Evolutionary conservation across 2,113 vertebrate species (phyloP).

Genomic region (Haplotaxodon microlepis): DNA sequence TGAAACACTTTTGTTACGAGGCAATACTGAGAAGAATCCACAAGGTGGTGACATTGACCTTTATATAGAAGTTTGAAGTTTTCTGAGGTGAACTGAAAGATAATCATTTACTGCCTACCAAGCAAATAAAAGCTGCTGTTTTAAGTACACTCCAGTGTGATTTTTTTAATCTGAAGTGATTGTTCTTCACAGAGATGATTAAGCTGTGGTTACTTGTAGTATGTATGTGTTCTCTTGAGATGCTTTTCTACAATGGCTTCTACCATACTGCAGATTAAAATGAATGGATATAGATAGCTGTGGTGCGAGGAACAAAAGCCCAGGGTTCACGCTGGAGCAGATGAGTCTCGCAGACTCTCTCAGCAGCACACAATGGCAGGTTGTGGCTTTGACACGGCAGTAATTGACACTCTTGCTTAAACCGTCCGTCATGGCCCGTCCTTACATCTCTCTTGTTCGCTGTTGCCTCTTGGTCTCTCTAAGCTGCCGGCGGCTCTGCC

Average conservation of each 20-base stretch:
- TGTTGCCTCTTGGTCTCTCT: conserved; percentile 1
- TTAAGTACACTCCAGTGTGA: not conserved
- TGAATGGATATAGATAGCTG: not conserved
- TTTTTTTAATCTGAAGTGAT: not conserved
- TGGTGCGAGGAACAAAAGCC: not conserved
- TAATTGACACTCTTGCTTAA: conserved; percentile 73
- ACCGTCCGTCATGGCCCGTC: conserved; percentile 65
- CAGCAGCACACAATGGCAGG: conserved; percentile 41
- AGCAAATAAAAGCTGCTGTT: conserved; percentile 45
- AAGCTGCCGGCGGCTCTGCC: conserved; percentile 45
- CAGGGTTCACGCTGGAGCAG: not conserved
- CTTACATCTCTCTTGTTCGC: conserved; percentile 41
- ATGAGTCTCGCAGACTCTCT: conserved; percentile 13
- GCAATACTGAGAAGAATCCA: conserved; percentile 2
- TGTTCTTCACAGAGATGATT: not conserved
- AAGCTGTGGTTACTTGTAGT: not conserved
- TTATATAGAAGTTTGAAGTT: not conserved
- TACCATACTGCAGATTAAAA: not conserved
- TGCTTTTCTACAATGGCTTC: not conserved
- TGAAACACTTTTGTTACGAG: not conserved
- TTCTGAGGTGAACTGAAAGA: not conserved
- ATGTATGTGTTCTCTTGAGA: not conserved
- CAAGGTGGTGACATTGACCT: conserved; percentile 41
- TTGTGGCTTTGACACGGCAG: conserved; percentile 63
- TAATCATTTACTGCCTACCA: not conserved